Conservation (phyloP, 2,888 invertebrate genomes). For the Xylophagus ater region DNA sequence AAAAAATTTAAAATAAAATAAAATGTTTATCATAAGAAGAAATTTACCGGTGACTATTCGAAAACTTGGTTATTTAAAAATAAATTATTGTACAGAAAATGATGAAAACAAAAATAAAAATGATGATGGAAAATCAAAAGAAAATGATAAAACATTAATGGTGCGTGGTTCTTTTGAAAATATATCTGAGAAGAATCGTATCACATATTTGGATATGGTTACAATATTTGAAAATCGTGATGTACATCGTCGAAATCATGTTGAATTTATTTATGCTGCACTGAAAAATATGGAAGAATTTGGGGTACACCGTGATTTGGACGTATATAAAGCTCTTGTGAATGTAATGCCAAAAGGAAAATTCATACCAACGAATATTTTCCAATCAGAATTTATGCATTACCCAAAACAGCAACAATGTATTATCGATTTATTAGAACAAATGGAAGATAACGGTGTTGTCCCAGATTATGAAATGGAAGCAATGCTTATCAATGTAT, state of each 20-base stretch:
- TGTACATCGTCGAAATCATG: conserved; percentile 68
- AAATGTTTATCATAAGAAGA: too few species aligned
- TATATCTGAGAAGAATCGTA: conserved; percentile 45
- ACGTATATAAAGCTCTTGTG: conserved; percentile 74
- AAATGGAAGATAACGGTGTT: conserved; percentile 93
- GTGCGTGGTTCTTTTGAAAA: too few species aligned
- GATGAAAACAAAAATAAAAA: too few species aligned
- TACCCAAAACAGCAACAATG: conserved; percentile 95
- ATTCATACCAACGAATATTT: conserved; percentile 68
- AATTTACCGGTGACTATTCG: too few species aligned
- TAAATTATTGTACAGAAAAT: too few species aligned
- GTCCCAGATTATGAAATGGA: conserved; percentile 87
- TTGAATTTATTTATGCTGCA: conserved; percentile 89
- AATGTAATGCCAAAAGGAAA: conserved; percentile 82
- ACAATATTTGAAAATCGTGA: conserved; percentile 60
- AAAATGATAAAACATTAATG: too few species aligned
- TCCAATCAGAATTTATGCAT: conserved; percentile 84
- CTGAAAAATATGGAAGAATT: conserved; percentile 79
- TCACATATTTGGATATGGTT: conserved; percentile 60
- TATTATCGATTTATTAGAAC: conserved; percentile 75
- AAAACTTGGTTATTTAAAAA: too few species aligned
- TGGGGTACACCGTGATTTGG: conserved; percentile 76
- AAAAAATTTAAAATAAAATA: too few species aligned
- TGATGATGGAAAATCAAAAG: too few species aligned
- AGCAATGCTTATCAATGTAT: conserved; percentile 67